phyloP scores from a whole-genome alignment of 2,113 vertebrate species.

The Hassar affinis region DNA sequence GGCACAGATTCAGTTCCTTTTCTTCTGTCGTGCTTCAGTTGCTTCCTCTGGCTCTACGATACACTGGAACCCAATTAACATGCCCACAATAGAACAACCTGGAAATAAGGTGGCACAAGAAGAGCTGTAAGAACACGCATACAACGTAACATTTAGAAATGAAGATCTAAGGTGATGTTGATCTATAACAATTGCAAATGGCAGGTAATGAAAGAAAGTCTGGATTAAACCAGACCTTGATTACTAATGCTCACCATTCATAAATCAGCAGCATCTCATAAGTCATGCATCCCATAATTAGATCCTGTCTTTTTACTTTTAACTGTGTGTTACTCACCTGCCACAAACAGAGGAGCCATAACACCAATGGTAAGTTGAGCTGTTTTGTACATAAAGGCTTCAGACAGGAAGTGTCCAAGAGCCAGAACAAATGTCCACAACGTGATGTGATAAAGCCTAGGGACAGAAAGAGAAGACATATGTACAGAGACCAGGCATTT shows the following conservation, averaged over 20 bases:
- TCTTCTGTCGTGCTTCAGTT: conserved; percentile 78
- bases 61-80: conserved; percentile 89
- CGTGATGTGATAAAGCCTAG: conserved; percentile 93
- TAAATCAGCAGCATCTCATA: not conserved
- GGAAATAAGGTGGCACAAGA: conserved; percentile 6
- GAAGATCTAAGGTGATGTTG: too few species aligned
- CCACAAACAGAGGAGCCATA: conserved; percentile 92
- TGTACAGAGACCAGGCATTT: not conserved
- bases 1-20: conserved; percentile 78
- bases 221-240: not conserved
- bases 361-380: conserved; percentile 87
- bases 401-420: conserved; percentile 88
- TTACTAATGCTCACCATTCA: not conserved
- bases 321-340: conserved; percentile 66
- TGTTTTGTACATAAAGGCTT: conserved; percentile 88
- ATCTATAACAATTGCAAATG: not conserved
- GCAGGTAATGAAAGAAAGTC: not conserved
- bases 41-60: conserved; percentile 75
- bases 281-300: not conserved
- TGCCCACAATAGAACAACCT: conserved; percentile 91
- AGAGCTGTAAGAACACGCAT: not conserved
- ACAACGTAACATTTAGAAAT: not conserved
- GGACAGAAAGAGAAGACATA: not conserved
- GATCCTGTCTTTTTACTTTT: not conserved
- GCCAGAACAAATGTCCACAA: conserved; percentile 93